Percentiles rank a stretch among this genome's conserved stretches.
phyloP scores from a whole-genome alignment of 2,113 vertebrate genomes.

The Channa argus region DNA sequence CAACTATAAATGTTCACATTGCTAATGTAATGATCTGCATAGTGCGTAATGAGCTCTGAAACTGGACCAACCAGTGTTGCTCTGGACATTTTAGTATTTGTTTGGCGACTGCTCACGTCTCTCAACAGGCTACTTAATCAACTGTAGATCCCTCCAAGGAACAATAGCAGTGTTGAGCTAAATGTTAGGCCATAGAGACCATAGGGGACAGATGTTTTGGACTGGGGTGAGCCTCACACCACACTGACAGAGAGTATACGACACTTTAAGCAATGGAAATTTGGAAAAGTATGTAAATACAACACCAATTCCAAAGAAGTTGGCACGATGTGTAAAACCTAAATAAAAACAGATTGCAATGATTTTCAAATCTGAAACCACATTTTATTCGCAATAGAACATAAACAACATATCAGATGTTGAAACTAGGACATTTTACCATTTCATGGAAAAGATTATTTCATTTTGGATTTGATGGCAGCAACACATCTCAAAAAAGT shows the following conservation, averaged over 20 bases:
- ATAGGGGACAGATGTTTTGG: slow-evolving; percentile 42
- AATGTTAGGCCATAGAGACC: slow-evolving; percentile 37
- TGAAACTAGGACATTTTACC: no score
- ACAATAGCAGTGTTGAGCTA: slow-evolving; percentile 52
- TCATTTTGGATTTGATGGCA: no score
- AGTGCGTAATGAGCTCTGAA: slow-evolving; percentile 43
- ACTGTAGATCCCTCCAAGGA: slow-evolving; percentile 63
- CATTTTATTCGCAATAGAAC: no score
- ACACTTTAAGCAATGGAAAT: not conserved
- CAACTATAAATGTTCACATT: not conserved
- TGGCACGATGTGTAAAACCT: no score
- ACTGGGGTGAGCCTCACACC: slow-evolving; percentile 37
- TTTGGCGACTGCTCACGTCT: slow-evolving; percentile 46
- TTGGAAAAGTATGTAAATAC: not conserved
- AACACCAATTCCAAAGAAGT: no score
- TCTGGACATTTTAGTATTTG: slow-evolving; percentile 51
- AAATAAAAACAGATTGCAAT: no score
- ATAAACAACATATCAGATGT: no score
- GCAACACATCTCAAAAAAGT: no score
- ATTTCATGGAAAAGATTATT: no score
- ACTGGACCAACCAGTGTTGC: slow-evolving; percentile 28
- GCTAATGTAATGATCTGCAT: slow-evolving; percentile 3
- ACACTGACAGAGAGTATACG: slow-evolving; percentile 1
- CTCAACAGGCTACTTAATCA: slow-evolving; percentile 61
- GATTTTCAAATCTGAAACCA: no score